Conservation (phyloP, 2,888 invertebrate species). For the Globia sparganii region DNA sequence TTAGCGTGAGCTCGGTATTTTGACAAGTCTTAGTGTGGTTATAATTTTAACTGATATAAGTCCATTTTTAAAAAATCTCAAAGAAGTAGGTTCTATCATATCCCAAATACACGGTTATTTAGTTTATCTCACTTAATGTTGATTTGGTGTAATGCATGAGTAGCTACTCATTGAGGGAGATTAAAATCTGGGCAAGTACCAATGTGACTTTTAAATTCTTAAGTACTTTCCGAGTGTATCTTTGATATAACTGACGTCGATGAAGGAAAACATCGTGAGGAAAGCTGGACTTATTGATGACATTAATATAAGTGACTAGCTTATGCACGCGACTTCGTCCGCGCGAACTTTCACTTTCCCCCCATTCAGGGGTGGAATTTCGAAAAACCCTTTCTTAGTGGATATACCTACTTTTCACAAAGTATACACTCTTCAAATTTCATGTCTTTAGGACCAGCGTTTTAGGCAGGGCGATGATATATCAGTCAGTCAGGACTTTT, state of each 20-base stretch:
- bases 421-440: too few species aligned
- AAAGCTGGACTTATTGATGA: too few species aligned
- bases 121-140: neutral
- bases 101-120: neutral
- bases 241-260: neutral
- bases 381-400: too few species aligned
- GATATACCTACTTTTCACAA: too few species aligned
- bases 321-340: too few species aligned
- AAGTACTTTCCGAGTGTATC: neutral
- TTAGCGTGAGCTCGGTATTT: neutral
- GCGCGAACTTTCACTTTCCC: too few species aligned
- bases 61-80: neutral
- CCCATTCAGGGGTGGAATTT: too few species aligned
- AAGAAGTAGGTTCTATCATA: neutral
- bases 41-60: neutral
- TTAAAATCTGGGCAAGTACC: neutral
- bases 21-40: neutral
- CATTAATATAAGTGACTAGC: too few species aligned
- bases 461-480: too few species aligned
- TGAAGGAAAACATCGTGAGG: neutral
- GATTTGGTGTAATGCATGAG: neutral
- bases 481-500: too few species aligned
- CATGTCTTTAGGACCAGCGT: too few species aligned
- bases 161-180: neutral
- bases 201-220: neutral